Conservation (phyloP, 1,140 invertebrate genomes). For the Bombus sibiricus region DNA sequence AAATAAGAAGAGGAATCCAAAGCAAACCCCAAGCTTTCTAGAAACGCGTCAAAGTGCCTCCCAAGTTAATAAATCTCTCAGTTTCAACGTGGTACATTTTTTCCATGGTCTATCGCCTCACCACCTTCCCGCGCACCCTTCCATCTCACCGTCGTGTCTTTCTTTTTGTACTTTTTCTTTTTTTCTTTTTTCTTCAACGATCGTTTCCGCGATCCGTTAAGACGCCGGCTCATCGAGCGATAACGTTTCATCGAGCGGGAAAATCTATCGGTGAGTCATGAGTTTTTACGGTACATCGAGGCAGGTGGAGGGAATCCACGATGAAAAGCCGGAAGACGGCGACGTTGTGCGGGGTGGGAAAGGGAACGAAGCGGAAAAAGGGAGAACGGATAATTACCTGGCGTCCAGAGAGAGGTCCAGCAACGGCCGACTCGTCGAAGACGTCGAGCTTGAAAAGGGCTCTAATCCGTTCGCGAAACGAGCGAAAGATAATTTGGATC, state of each 20-base stretch:
- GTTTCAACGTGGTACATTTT: background rate
- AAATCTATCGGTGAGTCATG: constrained; percentile 54
- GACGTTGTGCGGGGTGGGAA: background rate
- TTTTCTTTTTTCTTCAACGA: background rate
- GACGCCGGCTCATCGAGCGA: constrained; percentile 46
- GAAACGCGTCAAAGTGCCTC: background rate
- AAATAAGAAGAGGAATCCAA: background rate
- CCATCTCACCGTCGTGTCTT: background rate
- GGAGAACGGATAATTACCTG: constrained; percentile 53
- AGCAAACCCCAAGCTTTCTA: background rate
- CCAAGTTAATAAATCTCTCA: constrained; percentile 8
- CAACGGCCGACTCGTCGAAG: constrained; percentile 16
- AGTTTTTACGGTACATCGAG: constrained; percentile 62
- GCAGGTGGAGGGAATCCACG: constrained; percentile 20
- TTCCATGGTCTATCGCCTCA: constrained; percentile 11
- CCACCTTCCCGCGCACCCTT: background rate
- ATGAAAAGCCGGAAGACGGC: constrained; percentile 34
- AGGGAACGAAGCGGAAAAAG: background rate
- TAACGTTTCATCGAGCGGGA: constrained; percentile 60
- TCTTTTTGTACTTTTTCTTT: too few relatives aligned
- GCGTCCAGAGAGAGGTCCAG: background rate
- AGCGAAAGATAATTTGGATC: constrained; percentile 51
- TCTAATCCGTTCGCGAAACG: constrained; percentile 49
- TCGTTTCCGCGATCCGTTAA: constrained; percentile 14
- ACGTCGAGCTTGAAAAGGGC: constrained; percentile 30